Conservation (phyloP, 1,140 invertebrate genomes). For the Thereuonema tuberculata region DNA sequence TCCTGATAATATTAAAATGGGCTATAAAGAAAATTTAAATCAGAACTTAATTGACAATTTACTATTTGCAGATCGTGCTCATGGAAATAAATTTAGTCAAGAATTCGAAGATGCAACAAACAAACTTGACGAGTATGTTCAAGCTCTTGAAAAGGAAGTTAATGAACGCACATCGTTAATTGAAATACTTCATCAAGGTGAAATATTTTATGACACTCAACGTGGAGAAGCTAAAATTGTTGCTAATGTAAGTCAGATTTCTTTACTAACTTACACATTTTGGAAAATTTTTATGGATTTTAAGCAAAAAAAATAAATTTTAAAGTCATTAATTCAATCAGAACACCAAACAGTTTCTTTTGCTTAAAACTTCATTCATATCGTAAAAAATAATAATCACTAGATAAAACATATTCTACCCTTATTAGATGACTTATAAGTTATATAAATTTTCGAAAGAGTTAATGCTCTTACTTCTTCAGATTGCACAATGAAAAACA, state of each 20-base stretch:
- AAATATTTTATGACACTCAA: slow-evolving; percentile 77
- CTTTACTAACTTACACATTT: no score
- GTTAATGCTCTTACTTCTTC: no score
- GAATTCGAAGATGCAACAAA: slow-evolving; percentile 67
- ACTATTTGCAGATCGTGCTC: slow-evolving; percentile 49
- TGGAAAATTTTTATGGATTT: neutral
- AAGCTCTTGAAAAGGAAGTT: slow-evolving; percentile 65
- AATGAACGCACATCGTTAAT: slow-evolving; percentile 58
- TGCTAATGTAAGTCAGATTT: slow-evolving; percentile 75
- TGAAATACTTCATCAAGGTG: slow-evolving; percentile 56
- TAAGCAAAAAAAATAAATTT: neutral
- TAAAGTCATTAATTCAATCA: no score
- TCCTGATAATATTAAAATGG: no score
- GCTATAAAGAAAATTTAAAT: slow-evolving; percentile 2
- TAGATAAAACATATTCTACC: no score
- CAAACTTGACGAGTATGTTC: slow-evolving; percentile 64
- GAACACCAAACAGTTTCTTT: no score
- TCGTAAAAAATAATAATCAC: no score
- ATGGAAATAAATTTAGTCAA: slow-evolving; percentile 71
- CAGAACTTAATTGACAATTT: neutral
- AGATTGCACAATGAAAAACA: no score
- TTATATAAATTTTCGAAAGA: no score
- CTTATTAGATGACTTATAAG: no score
- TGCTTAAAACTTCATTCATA: no score
- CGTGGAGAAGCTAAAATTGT: slow-evolving; percentile 83